A percentile compares a stretch with the other conserved stretches of the same genome.
phyloP scores from a whole-genome alignment of 1,140 invertebrate genomes.

The Meloidogyne chitwoodi region DNA sequence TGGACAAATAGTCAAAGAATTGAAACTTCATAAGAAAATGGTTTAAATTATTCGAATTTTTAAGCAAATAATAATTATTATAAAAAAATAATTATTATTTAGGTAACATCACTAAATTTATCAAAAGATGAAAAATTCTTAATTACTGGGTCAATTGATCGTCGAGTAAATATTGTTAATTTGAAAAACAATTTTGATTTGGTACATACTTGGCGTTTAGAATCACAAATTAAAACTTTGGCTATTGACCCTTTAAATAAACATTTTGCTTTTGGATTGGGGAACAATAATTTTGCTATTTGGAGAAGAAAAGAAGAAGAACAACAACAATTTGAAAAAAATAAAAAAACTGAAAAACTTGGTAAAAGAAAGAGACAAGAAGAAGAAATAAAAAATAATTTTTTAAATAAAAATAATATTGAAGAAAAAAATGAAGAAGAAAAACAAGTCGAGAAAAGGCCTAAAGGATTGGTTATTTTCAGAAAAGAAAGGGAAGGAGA shows the following conservation, averaged over 20 bases:
- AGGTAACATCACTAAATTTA: conserved; percentile 62
- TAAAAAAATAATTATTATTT: conserved; percentile 20
- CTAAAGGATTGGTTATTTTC: not conserved
- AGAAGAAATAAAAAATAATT: not conserved
- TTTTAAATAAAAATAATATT: not conserved
- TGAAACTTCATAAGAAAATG: conserved; percentile 81
- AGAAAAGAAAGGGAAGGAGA: conserved; percentile 11
- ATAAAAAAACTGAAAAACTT: not conserved
- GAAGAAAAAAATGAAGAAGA: not conserved
- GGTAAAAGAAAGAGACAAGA: not conserved
- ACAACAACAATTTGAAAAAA: conserved; percentile 2
- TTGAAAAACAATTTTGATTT: conserved; percentile 71
- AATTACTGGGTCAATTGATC: conserved; percentile 81
- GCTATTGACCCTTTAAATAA: conserved; percentile 75
- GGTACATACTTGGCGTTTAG: conserved; percentile 81
- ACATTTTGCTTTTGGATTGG: conserved; percentile 79
- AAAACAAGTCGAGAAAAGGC: not conserved
- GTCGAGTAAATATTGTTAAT: conserved; percentile 84
- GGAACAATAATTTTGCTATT: conserved; percentile 76
- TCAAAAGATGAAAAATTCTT: conserved; percentile 76
- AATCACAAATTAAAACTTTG: conserved; percentile 82
- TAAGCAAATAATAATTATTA: too few relatives aligned
- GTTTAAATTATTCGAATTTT: conserved; percentile 62
- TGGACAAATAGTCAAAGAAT: conserved; percentile 74
- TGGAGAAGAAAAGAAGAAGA: conserved; percentile 68